phyloP scores from a whole-genome alignment of 2,797 vertebrate species.

The Pseudochaenichthys georgianus region DNA sequence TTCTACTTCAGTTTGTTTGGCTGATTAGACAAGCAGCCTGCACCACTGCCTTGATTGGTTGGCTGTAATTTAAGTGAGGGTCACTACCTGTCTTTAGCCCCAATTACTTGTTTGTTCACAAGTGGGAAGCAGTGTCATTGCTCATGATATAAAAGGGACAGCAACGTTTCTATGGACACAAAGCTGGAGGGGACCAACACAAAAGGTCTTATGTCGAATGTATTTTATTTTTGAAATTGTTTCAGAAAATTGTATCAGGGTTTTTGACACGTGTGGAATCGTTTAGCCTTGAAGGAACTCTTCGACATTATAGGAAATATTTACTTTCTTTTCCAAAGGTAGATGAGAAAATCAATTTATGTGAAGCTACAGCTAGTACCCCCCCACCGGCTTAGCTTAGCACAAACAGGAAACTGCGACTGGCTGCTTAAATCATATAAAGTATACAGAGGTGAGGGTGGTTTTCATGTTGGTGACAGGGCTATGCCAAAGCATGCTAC shows the following conservation, averaged over 20 bases:
- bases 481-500: neutral
- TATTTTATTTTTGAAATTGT: constrained; percentile 11
- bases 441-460: neutral
- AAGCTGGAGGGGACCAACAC: neutral
- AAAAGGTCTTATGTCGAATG: constrained; percentile 17
- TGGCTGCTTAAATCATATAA: neutral
- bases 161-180: constrained; percentile 2
- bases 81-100: constrained; percentile 36
- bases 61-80: neutral
- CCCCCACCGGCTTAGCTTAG: no score
- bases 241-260: neutral
- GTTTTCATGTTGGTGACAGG: neutral
- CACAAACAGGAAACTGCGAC: no score
- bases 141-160: constrained; percentile 27
- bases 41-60: constrained; percentile 15
- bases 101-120: constrained; percentile 45
- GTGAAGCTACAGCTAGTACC: no score
- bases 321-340: neutral
- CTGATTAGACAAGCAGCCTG: constrained; percentile 45
- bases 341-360: neutral
- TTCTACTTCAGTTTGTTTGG: constrained; percentile 6
- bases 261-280: neutral
- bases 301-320: constrained; percentile 4
- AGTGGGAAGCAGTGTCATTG: constrained; percentile 25
- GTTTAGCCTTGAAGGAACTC: neutral